Evolutionary conservation across 2,888 invertebrate species (phyloP), one percentile per base, ranked within the genome.

Genomic region (Trichacis sp.): DNA sequence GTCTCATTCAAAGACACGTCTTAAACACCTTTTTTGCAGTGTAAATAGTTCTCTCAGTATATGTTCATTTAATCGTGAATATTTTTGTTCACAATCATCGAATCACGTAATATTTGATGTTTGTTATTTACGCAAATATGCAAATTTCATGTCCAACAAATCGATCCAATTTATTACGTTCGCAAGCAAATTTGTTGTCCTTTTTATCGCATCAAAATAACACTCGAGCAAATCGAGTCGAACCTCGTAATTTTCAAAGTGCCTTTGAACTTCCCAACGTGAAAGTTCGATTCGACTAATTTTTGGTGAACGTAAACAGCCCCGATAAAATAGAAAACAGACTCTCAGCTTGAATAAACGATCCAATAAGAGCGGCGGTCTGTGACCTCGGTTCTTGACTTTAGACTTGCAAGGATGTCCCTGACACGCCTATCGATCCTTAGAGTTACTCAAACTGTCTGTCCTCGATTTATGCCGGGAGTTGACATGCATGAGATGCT

Each of bases 301-400:
- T 11, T 24, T 33, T n/a, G 8, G 8, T n/a, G 33, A 33, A 42
- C 12, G 15, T 42, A 18, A 42, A 42, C 14, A 42, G 15, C 12
- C 42, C 18, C 4, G 42, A 15, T 42, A 14, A 14, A 42, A 42
- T 18, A 18, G 15, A 18, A 42, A 42, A 15, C 42, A 42, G 42
- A 15, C 4, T 4, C 17, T 43, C 19, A 3, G 17, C 19, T 43
- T 43, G 18, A 43, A 43, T 43, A 43, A 18, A 43, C 30, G 18
- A 36, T 19, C 38, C 36, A 18, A 18, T 33, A 55, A 52, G 69
- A 61, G 62, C 67, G 59, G 33, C 66, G 69, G 68, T 66, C 71
- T 70, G 56, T 72, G 71, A 72, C 70, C 71, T 70, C 68, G 66
- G 66, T 70, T 72, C 68, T 72, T 70, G 69, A 72, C 71, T 72